Evolutionary conservation across 2,113 vertebrate genomes (phyloP), one percentile per base, ranked within the genome.

Genomic region (Oncorhynchus clarkii): DNA sequence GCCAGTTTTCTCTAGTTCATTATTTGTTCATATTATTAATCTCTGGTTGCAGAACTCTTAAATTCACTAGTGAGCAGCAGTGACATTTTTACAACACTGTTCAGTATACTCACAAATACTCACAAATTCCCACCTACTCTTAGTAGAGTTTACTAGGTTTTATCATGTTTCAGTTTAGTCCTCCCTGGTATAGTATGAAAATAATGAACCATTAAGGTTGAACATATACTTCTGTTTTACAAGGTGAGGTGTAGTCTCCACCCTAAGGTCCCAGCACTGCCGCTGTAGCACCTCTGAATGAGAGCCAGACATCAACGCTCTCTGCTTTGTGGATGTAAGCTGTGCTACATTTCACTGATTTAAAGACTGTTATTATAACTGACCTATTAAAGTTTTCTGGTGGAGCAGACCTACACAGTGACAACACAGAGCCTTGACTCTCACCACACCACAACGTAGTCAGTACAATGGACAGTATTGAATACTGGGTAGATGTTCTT

Each of bases 361-460:
- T 86, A 88, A 86, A 88, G 83, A 76, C 88, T 81, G 83, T 86
- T 87, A 86, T 90, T 91, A 82, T 86, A 85, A 82, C 85, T 74
- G 62, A 75, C 80, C 74, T 70, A 59, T 83, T 84, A 57, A 89
- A 82, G 77, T 85, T 88, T 90, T 82, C 82, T 73, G 78, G 85
- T 67, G 74, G 74, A 51, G 14, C 14, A 16, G 66, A 81, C 83
- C 83, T 85, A 73, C 73, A 74, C 79, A 74, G 76, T 78, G 82
- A 73, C 79, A 80, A 59, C 80, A 76, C 6, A 4, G 34, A 69
- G 73, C 72, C 80, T 72, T 54, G 51, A 14, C 51, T 54, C 51
- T 54, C 1, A 54, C 16, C 65, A 34, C 8, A 74, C 68, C 75
- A 81, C 73, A 77, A 79, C 84, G 74, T 67, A 1, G 34, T 1